These are phyloP conservation scores for Halichoeres trimaculatus DNA, from an alignment of 2,113 vertebrate species.

Conservation along the genomic window DNA sequence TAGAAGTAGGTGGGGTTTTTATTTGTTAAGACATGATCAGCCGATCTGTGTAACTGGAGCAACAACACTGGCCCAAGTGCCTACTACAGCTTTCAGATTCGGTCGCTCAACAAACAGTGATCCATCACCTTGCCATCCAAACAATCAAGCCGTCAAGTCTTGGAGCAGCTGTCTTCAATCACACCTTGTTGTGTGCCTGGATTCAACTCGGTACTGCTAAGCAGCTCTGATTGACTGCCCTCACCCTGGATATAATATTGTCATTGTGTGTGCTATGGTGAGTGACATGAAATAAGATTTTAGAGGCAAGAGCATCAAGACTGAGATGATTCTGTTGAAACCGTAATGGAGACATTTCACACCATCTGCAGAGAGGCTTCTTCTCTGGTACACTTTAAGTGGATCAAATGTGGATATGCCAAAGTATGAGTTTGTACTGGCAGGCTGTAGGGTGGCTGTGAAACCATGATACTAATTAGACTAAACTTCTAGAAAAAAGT, in stretches of 20 bases:
- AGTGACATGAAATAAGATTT: background rate
- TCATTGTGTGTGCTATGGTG: background rate
- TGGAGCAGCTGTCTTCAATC: background rate
- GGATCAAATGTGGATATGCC: no score
- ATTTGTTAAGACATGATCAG: no score
- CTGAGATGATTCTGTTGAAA: background rate
- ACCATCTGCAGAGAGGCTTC: no score
- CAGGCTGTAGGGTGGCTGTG: no score
- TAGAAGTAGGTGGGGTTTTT: no score
- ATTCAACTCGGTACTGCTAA: background rate
- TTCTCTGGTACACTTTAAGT: no score
- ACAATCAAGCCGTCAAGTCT: background rate
- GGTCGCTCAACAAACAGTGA: background rate
- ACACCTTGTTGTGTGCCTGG: background rate
- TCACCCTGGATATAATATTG: background rate
- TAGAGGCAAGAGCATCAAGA: background rate
- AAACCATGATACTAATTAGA: no score
- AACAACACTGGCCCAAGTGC: background rate
- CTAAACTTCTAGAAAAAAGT: no score
- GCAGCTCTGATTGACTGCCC: background rate
- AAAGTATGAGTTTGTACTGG: no score
- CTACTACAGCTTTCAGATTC: background rate
- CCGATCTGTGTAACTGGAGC: background rate
- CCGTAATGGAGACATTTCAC: background rate
- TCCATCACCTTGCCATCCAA: background rate